Percentiles rank a stretch among this genome's conserved stretches.
Evolutionary conservation across 1,140 invertebrate genomes (phyloP).

Genomic region (Reticulitermes speratus): DNA sequence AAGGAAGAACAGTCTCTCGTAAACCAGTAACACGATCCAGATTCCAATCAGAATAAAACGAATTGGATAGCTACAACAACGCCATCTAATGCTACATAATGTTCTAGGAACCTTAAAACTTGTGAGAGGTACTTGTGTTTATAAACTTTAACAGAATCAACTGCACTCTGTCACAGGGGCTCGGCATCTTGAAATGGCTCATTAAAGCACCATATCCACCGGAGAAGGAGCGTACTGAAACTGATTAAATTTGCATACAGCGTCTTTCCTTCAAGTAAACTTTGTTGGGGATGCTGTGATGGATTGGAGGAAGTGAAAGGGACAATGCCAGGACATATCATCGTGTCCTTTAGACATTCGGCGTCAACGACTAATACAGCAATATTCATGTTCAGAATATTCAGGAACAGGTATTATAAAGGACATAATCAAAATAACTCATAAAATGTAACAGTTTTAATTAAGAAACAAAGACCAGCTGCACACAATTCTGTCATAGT

Average conservation of each 20-base stretch:
- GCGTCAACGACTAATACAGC: background rate
- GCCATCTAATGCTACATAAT: background rate
- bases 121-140: background rate
- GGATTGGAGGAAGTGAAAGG: background rate
- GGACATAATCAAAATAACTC: too few relatives aligned
- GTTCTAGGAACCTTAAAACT: background rate
- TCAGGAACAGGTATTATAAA: too few relatives aligned
- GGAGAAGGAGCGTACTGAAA: background rate
- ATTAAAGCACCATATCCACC: background rate
- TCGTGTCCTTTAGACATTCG: background rate
- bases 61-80: background rate
- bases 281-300: background rate
- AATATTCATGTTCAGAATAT: too few relatives aligned
- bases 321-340: background rate
- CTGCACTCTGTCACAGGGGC: background rate
- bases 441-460: too few relatives aligned
- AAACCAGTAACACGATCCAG: background rate
- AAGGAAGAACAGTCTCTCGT: background rate
- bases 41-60: slow-evolving; percentile 17
- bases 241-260: slow-evolving; percentile 17
- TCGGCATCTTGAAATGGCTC: background rate
- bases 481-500: too few relatives aligned
- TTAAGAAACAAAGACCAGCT: too few relatives aligned
- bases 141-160: slow-evolving; percentile 2
- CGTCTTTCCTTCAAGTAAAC: background rate